phyloP scores from a whole-genome alignment of 2,113 vertebrate species.

The Sterna hirundo region DNA sequence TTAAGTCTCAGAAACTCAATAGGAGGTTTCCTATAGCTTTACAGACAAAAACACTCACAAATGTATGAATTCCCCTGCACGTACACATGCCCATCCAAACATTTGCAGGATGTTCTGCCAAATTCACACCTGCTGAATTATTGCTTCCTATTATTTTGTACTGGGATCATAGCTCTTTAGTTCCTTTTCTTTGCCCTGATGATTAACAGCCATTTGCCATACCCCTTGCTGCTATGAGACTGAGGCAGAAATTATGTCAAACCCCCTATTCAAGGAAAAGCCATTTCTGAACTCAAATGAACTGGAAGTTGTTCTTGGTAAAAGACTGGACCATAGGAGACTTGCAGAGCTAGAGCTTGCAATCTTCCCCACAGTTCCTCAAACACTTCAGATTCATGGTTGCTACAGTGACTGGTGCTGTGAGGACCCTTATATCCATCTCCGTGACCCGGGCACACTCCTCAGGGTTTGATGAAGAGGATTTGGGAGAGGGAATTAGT shows the following conservation, averaged over 20 bases:
- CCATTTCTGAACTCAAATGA: background rate
- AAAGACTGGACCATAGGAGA: background rate
- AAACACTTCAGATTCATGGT: background rate
- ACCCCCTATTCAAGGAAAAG: background rate
- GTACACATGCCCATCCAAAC: background rate
- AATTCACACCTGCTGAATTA: background rate
- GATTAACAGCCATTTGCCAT: conserved; percentile 1
- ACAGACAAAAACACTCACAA: background rate
- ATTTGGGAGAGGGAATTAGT: background rate
- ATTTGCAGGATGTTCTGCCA: background rate
- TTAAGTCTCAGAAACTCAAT: background rate
- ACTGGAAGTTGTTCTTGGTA: background rate
- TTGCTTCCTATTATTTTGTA: background rate
- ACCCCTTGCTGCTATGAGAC: background rate
- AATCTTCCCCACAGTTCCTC: background rate
- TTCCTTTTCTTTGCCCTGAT: background rate
- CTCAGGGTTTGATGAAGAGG: background rate
- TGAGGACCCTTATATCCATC: background rate
- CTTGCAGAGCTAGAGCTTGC: background rate
- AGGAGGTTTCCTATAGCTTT: background rate
- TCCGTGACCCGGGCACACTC: background rate
- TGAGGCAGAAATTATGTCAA: conserved; percentile 4
- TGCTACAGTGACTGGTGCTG: background rate
- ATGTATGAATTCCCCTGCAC: background rate
- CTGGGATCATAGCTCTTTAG: background rate